phyloP scores from a whole-genome alignment of 1,140 invertebrate species.

The Adelges cooleyi region DNA sequence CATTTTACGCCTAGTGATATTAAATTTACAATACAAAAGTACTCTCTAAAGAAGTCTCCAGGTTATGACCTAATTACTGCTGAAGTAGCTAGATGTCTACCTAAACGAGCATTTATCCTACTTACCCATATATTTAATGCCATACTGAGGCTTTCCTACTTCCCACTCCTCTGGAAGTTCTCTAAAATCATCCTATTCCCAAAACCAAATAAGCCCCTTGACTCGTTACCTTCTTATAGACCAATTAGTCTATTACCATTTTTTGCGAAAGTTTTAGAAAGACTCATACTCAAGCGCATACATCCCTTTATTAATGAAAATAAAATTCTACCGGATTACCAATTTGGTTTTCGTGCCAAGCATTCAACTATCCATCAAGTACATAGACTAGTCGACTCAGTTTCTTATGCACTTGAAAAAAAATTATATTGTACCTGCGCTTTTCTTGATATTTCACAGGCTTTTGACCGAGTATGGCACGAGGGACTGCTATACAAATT shows the following conservation, averaged over 20 bases:
- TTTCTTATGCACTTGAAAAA: neutral
- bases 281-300: neutral
- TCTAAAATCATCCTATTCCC: conserved; percentile 34
- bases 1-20: neutral
- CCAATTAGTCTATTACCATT: conserved; percentile 15
- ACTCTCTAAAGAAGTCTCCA: conserved; percentile 6
- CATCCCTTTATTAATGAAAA: neutral
- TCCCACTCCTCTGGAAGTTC: conserved; percentile 35
- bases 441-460: neutral
- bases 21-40: neutral
- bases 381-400: neutral
- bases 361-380: conserved; percentile 17
- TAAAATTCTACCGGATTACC: conserved; percentile 2
- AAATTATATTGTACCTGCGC: neutral
- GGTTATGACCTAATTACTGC: conserved; percentile 25
- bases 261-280: conserved; percentile 12
- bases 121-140: conserved; percentile 29
- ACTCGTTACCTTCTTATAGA: neutral
- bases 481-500: conserved; percentile 20
- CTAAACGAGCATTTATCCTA: neutral
- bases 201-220: conserved; percentile 8
- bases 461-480: conserved; percentile 14
- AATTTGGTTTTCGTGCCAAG: conserved; percentile 19
- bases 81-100: neutral
- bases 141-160: conserved; percentile 8